Evolutionary conservation across 2,113 vertebrate genomes (phyloP).

Genomic region (Stigmatopora argus): DNA sequence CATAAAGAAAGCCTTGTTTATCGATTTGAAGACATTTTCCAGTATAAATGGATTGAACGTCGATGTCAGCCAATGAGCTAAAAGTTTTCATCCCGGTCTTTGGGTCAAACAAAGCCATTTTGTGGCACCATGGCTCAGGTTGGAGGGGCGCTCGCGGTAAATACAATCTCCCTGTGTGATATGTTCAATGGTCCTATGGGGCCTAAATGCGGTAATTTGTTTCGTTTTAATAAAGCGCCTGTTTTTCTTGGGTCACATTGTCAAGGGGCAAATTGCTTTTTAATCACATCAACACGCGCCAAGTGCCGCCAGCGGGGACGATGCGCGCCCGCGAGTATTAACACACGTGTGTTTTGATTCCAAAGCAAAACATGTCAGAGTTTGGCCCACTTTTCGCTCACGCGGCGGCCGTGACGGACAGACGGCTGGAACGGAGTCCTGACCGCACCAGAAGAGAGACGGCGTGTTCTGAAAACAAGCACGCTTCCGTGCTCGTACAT

Average conservation of each 20-base stretch:
- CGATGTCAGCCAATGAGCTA: not conserved
- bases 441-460: constrained; percentile 1
- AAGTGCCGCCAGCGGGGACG: constrained; percentile 34
- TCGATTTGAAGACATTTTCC: no score
- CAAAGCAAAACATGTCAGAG: constrained; percentile 63
- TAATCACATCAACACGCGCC: constrained; percentile 63
- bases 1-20: no score
- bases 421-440: constrained; percentile 2
- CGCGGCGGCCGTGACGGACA: constrained; percentile 44
- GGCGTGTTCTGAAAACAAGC: not conserved
- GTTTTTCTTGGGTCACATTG: constrained; percentile 67
- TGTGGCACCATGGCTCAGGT: constrained; percentile 3
- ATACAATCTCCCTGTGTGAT: constrained; percentile 48
- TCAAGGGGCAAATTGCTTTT: constrained; percentile 63
- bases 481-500: not conserved
- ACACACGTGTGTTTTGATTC: constrained; percentile 60
- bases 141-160: constrained; percentile 33
- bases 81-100: constrained; percentile 17
- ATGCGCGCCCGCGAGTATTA: constrained; percentile 37
- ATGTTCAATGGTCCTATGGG: constrained; percentile 28
- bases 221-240: constrained; percentile 71
- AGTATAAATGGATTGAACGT: constrained; percentile 4
- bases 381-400: constrained; percentile 54
- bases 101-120: constrained; percentile 16
- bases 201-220: constrained; percentile 63